phyloP scores from a whole-genome alignment of 2,113 vertebrate genomes.

The Aythya baeri region DNA sequence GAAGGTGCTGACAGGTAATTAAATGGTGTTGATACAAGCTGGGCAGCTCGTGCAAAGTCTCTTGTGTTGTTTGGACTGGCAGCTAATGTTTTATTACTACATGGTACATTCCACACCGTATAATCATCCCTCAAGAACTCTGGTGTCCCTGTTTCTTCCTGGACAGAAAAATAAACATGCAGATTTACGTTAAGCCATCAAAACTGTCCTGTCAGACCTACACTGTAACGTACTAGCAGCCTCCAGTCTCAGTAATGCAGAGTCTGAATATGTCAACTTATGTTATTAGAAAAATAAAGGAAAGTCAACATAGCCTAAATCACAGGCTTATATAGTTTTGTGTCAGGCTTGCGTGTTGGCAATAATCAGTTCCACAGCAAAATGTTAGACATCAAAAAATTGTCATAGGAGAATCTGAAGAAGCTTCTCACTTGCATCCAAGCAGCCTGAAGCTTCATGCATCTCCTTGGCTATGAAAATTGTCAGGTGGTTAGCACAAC shows the following conservation, averaged over 20 bases:
- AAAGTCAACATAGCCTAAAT: background rate
- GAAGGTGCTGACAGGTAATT: conserved; percentile 29
- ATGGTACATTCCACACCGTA: conserved; percentile 82
- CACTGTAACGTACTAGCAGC: background rate
- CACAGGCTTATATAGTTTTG: background rate
- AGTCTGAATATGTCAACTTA: background rate
- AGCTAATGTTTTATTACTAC: conserved; percentile 79
- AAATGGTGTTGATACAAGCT: conserved; percentile 87
- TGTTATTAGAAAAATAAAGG: background rate
- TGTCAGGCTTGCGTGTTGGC: too few species aligned
- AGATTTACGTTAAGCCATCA: background rate
- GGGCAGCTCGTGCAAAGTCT: conserved; percentile 85
- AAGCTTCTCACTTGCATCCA: background rate
- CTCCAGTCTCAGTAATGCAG: background rate
- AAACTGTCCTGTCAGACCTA: background rate
- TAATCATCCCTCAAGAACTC: conserved; percentile 84
- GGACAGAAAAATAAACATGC: background rate
- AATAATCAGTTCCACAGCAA: background rate
- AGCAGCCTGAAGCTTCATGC: background rate
- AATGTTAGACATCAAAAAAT: background rate
- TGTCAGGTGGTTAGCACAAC: background rate
- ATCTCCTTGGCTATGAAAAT: background rate
- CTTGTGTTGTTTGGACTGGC: conserved; percentile 85
- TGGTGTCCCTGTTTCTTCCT: conserved; percentile 72
- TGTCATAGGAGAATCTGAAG: background rate